Evolutionary conservation across 2,797 vertebrate species (phyloP).

Genomic region (Poeciliopsis infans): DNA sequence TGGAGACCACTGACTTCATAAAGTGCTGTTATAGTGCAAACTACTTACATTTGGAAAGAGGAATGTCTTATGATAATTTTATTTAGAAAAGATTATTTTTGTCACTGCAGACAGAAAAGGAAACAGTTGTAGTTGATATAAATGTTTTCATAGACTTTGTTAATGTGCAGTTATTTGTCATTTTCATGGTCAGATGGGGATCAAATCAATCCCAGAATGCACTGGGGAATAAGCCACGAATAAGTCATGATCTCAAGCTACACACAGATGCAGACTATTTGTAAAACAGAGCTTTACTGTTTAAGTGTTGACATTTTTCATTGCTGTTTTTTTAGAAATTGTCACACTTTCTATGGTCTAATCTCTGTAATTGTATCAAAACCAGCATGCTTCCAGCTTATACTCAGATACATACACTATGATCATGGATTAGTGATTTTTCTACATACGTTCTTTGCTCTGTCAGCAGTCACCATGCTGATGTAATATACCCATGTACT

Average conservation of each 20-base stretch:
- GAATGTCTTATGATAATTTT: not conserved
- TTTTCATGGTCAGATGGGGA: not conserved
- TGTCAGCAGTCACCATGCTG: slow-evolving; percentile 19
- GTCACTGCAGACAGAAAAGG: not conserved
- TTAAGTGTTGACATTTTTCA: not conserved
- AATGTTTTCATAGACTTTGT: not conserved
- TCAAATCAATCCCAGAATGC: not conserved
- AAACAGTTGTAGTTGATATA: not conserved
- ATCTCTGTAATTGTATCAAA: not conserved
- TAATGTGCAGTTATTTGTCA: not conserved
- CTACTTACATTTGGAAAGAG: not conserved
- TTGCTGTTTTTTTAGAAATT: not conserved
- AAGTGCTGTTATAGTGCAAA: not conserved
- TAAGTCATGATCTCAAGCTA: not conserved
- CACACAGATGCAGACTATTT: not conserved
- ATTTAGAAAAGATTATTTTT: not conserved
- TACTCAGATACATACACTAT: slow-evolving; percentile 29
- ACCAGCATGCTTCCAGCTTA: not conserved
- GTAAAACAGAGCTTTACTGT: not conserved
- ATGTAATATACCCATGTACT: slow-evolving; percentile 20
- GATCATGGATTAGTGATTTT: not conserved
- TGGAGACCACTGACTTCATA: not conserved
- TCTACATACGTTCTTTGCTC: slow-evolving; percentile 6
- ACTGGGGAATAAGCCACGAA: not conserved
- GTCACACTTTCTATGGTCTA: not conserved